These are phyloP conservation scores for Adrianichthys oophorus DNA, from an alignment of 2,797 vertebrate genomes.

Conservation along the genomic window DNA sequence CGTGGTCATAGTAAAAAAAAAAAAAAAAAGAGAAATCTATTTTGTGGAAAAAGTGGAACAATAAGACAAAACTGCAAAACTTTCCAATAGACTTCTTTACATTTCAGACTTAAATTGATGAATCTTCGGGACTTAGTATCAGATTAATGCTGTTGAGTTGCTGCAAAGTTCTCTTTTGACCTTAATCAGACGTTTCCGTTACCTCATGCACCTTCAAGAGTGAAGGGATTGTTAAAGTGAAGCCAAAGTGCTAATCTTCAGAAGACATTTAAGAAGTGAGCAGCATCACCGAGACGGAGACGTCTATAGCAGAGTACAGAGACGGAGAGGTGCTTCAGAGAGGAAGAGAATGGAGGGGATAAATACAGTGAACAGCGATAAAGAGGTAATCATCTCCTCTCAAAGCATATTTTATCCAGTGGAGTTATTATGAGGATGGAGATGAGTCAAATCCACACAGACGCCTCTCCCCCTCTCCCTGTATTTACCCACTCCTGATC, in stretches of 20 bases:
- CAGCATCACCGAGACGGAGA: conserved; percentile 49
- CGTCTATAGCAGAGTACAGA: conserved; percentile 55
- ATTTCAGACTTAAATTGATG: no score
- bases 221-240: conserved; percentile 41
- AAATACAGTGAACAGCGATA: conserved; percentile 66
- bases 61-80: no score
- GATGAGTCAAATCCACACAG: conserved; percentile 56
- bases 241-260: conserved; percentile 61
- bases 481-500: conserved; percentile 46
- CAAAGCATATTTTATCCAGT: conserved; percentile 67
- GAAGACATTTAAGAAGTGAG: conserved; percentile 54
- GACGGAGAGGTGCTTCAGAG: conserved; percentile 28
- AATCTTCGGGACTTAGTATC: no score
- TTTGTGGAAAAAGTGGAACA: no score
- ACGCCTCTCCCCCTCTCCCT: conserved; percentile 24
- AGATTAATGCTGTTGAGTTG: neutral
- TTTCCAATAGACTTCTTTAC: no score
- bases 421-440: conserved; percentile 66
- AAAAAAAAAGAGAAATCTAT: no score
- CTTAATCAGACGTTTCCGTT: conserved; percentile 27
- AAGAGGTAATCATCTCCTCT: conserved; percentile 70
- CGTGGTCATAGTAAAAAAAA: no score
- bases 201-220: conserved; percentile 40
- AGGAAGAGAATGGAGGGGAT: conserved; percentile 39
- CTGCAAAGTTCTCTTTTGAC: neutral